phyloP scores from a whole-genome alignment of 2,888 invertebrate genomes.

The Unio delphinus region DNA sequence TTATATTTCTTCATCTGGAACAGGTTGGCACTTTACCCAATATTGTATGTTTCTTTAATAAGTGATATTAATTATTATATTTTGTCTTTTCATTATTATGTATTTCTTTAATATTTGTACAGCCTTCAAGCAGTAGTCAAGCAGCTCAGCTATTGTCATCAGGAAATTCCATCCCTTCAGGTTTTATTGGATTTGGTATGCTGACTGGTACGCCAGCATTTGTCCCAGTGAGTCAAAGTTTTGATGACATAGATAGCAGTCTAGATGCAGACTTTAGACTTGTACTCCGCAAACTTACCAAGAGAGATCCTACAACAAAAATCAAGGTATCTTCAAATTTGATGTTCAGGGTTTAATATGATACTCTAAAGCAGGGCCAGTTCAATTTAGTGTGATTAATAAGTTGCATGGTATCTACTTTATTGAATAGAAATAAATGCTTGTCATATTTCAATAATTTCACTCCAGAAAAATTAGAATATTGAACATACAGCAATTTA shows the following conservation, averaged over 20 bases:
- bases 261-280: slow-evolving; percentile 84
- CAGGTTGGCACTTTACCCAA: not conserved
- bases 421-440: no score
- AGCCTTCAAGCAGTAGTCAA: slow-evolving; percentile 93
- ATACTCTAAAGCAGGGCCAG: no score
- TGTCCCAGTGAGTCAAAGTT: slow-evolving; percentile 74
- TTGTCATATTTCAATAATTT: no score
- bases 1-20: no score
- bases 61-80: not conserved
- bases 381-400: no score
- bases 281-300: slow-evolving; percentile 87
- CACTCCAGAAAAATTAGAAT: no score
- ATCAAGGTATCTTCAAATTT: slow-evolving; percentile 77
- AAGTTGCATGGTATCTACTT: no score
- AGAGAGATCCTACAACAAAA: slow-evolving; percentile 92
- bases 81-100: not conserved
- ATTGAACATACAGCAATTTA: no score
- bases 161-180: slow-evolving; percentile 71
- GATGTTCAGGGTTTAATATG: no score
- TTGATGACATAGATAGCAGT: slow-evolving; percentile 76
- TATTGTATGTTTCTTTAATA: not conserved
- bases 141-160: slow-evolving; percentile 85
- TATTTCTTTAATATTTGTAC: slow-evolving; percentile 13
- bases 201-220: slow-evolving; percentile 77
- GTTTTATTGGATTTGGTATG: slow-evolving; percentile 80